phyloP scores from a whole-genome alignment of 2,888 invertebrate species.

The Acleris cristana region DNA sequence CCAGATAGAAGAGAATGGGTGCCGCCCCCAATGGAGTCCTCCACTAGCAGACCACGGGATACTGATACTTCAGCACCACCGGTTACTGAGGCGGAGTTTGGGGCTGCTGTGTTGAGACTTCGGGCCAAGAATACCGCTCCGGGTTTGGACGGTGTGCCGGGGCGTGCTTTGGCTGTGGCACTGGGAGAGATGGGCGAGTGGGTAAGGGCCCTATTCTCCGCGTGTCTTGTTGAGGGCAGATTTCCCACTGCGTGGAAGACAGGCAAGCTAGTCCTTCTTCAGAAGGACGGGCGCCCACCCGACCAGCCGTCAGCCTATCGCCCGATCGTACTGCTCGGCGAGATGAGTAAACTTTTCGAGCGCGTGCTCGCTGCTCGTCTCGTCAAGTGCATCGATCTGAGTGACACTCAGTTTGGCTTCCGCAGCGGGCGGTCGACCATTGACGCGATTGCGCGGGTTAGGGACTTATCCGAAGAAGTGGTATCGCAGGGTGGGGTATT shows the following conservation, averaged over 20 bases:
- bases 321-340: background rate
- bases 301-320: background rate
- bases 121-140: too few relatives aligned
- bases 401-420: background rate
- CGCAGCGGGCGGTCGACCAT: background rate
- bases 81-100: too few relatives aligned
- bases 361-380: background rate
- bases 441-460: background rate
- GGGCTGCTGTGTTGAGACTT: too few relatives aligned
- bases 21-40: too few relatives aligned
- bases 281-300: background rate
- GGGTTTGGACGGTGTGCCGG: too few relatives aligned
- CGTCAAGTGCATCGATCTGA: background rate
- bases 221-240: background rate
- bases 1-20: background rate
- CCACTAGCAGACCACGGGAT: too few relatives aligned
- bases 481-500: too few relatives aligned
- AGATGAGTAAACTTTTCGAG: background rate
- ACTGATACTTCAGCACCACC: too few relatives aligned
- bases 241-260: background rate
- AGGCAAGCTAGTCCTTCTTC: background rate
- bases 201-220: background rate
- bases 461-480: too few relatives aligned
- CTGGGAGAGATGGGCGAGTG: background rate
- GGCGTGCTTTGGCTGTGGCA: background rate